These are phyloP conservation scores for Rhopalosiphum padi DNA, from an alignment of 1,140 invertebrate genomes.

Conservation along the genomic window DNA sequence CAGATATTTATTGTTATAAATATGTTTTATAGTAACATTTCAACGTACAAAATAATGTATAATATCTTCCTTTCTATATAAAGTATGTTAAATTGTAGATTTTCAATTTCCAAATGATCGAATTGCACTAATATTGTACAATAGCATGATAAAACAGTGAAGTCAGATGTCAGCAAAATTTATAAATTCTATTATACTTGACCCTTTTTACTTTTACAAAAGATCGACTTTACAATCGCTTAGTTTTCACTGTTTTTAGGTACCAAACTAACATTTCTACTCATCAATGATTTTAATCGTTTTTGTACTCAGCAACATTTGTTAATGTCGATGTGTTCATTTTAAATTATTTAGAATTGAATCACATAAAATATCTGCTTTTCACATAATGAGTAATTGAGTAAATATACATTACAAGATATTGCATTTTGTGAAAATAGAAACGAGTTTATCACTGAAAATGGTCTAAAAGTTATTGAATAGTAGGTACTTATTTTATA, in stretches of 20 bases:
- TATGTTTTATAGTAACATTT: not conserved
- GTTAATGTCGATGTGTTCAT: not conserved
- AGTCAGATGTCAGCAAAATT: not conserved
- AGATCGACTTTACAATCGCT: not conserved
- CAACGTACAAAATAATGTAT: not conserved
- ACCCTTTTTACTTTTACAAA: not conserved
- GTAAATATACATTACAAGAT: not conserved
- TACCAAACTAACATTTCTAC: not conserved
- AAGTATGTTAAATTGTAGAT: not conserved
- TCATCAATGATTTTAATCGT: not conserved
- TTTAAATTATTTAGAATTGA: not conserved
- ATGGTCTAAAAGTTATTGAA: not conserved
- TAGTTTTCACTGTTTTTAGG: not conserved
- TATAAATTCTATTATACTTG: not conserved
- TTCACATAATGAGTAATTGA: not conserved
- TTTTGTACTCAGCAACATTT: not conserved
- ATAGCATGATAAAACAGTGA: not conserved
- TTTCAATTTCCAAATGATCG: not conserved
- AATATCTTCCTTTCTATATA: not conserved
- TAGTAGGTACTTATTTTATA: not conserved
- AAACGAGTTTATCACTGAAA: not conserved
- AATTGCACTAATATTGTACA: not conserved
- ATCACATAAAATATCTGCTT: not conserved
- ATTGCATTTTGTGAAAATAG: not conserved
- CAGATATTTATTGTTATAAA: not conserved